Evolutionary conservation across 2,797 vertebrate species (phyloP).

Genomic region (Cyclopterus lumpus): DNA sequence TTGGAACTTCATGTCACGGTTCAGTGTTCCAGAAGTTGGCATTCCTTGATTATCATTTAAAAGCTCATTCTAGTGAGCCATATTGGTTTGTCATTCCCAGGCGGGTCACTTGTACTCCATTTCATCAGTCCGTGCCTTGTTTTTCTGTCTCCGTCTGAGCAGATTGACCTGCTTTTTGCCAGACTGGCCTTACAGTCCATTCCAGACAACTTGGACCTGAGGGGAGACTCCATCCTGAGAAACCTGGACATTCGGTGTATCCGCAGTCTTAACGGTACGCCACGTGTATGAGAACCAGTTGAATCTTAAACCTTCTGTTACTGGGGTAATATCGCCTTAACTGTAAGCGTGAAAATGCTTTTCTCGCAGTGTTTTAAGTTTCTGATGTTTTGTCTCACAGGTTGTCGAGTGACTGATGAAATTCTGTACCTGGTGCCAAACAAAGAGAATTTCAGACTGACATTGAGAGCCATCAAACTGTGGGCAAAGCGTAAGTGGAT

Average conservation of each 20-base stretch:
- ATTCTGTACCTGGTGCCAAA: conserved; percentile 97
- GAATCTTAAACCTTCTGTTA: not conserved
- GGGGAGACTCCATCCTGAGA: conserved; percentile 92
- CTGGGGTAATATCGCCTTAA: not conserved
- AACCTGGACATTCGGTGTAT: conserved; percentile 97
- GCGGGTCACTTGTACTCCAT: not conserved
- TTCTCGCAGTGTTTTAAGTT: not conserved
- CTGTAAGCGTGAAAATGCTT: not conserved
- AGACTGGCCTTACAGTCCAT: conserved; percentile 92
- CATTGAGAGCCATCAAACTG: conserved; percentile 94
- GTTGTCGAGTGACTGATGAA: conserved; percentile 98
- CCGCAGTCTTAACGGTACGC: conserved; percentile 94
- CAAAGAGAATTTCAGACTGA: conserved; percentile 96
- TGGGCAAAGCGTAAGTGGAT: conserved; percentile 96
- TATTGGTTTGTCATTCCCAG: not conserved
- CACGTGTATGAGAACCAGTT: not conserved
- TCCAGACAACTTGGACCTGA: conserved; percentile 95
- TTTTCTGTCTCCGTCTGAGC: conserved; percentile 20
- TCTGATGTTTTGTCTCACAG: conserved; percentile 70
- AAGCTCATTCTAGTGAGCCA: not conserved
- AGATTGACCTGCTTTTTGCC: conserved; percentile 99
- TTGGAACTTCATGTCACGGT: too few relatives aligned
- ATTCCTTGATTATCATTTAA: not conserved
- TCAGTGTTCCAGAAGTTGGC: not conserved
- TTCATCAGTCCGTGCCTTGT: not conserved